Percentiles rank a stretch among this genome's conserved stretches.
Conservation (phyloP, 2,888 invertebrate species). For the Ichneumoninae sp. region DNA sequence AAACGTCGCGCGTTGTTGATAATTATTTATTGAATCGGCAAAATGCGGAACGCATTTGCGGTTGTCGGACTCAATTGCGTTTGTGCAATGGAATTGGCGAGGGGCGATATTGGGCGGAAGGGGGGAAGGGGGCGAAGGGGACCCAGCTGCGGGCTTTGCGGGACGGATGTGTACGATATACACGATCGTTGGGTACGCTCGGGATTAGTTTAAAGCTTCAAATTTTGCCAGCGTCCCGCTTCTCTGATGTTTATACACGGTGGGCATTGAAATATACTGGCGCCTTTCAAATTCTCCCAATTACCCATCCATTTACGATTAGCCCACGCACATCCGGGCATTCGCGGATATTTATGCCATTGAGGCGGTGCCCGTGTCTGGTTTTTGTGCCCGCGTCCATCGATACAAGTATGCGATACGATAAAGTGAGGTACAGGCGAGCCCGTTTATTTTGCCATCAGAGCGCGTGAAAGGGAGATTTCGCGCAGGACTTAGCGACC, state of each 20-base stretch:
- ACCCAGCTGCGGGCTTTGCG: not conserved
- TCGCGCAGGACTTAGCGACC: not conserved
- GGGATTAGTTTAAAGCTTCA: constrained; percentile 41
- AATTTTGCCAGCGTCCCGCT: constrained; percentile 37
- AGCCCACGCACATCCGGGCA: not conserved
- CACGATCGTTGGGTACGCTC: constrained; percentile 14
- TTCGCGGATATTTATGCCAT: not conserved
- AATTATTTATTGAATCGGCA: constrained; percentile 55
- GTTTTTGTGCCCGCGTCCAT: not conserved
- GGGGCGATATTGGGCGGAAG: too few relatives aligned
- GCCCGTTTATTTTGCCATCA: not conserved
- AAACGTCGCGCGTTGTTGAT: constrained; percentile 32
- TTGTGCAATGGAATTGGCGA: constrained; percentile 48
- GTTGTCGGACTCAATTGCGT: constrained; percentile 32
- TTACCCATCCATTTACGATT: constrained; percentile 7
- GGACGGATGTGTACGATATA: not conserved
- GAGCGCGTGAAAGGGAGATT: not conserved
- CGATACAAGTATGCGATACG: not conserved
- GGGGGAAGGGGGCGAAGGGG: not conserved
- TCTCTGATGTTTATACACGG: constrained; percentile 39
- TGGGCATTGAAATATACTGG: constrained; percentile 19
- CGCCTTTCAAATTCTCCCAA: not conserved
- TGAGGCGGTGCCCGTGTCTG: not conserved
- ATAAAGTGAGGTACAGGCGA: not conserved
- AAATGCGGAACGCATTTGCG: constrained; percentile 28